phyloP scores from a whole-genome alignment of 2,113 vertebrate species.

The Cebidichthys violaceus region DNA sequence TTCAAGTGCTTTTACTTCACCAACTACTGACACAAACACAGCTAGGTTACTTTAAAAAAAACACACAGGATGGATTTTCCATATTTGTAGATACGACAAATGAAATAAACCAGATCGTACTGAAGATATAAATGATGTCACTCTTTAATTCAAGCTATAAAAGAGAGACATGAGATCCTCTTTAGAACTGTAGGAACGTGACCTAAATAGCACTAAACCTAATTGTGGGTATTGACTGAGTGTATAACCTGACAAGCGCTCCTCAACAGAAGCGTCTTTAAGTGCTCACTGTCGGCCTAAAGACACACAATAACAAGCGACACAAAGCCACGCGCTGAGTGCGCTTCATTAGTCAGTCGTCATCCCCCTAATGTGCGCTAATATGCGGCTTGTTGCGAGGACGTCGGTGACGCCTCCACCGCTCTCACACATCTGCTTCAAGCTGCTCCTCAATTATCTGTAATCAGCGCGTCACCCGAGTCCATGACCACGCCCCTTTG shows the following conservation, averaged over 20 bases:
- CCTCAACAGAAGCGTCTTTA: not conserved
- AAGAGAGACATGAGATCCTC: not conserved
- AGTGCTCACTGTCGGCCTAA: not conserved
- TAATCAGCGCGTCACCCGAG: not conserved
- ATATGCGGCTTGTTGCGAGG: not conserved
- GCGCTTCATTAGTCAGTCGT: not conserved
- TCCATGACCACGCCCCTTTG: slow-evolving; percentile 40
- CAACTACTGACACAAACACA: not conserved
- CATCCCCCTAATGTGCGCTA: not conserved
- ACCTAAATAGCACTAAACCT: not conserved
- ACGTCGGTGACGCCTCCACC: not conserved
- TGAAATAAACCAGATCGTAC: not conserved
- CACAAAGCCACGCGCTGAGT: not conserved
- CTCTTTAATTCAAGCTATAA: not conserved
- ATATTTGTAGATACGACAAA: not conserved
- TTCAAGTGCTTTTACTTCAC: not conserved
- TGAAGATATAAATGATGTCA: not conserved
- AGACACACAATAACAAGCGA: not conserved
- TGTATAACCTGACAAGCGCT: not conserved
- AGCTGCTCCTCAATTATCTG: not conserved
- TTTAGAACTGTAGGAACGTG: not conserved
- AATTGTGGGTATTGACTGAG: not conserved
- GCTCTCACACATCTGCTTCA: not conserved
- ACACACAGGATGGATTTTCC: not conserved
- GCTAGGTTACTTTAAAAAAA: not conserved